phyloP scores from a whole-genome alignment of 2,888 invertebrate species.

The Pinctada fucata region DNA sequence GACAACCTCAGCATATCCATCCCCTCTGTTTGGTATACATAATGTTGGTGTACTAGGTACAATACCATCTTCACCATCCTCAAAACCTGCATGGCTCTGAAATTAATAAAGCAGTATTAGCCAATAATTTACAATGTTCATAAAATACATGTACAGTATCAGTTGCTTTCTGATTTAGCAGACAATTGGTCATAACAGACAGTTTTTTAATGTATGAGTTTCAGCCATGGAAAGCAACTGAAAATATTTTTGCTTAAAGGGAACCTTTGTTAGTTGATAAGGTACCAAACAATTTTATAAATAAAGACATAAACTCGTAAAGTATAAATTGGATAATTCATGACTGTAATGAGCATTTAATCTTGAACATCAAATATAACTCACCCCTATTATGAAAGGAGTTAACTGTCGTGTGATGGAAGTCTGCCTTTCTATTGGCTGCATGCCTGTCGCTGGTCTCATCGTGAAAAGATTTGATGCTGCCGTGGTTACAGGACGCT shows the following conservation, averaged over 20 bases:
- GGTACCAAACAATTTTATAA: neutral
- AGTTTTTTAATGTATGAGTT: too few relatives aligned
- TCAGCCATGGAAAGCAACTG: too few relatives aligned
- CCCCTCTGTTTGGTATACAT: slow-evolving; percentile 87
- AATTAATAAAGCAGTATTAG: slow-evolving; percentile 28
- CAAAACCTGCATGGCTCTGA: slow-evolving; percentile 80
- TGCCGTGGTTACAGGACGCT: slow-evolving; percentile 35
- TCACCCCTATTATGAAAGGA: slow-evolving; percentile 72
- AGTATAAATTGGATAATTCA: neutral
- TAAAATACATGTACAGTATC: neutral
- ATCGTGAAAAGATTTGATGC: slow-evolving; percentile 46
- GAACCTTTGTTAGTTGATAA: neutral
- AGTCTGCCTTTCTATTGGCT: slow-evolving; percentile 57
- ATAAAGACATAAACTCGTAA: neutral
- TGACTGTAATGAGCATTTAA: neutral
- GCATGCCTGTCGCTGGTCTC: slow-evolving; percentile 54
- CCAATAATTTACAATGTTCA: neutral
- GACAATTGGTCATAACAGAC: too few relatives aligned
- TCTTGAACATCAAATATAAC: slow-evolving; percentile 5
- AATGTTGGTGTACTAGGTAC: slow-evolving; percentile 94
- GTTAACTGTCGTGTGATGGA: slow-evolving; percentile 65
- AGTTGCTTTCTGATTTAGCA: too few relatives aligned
- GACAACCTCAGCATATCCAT: slow-evolving; percentile 93
- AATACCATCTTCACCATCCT: slow-evolving; percentile 86
- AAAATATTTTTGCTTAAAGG: too few relatives aligned